Conservation (phyloP, 2,888 invertebrate genomes). For the Spisula subtruncata region DNA sequence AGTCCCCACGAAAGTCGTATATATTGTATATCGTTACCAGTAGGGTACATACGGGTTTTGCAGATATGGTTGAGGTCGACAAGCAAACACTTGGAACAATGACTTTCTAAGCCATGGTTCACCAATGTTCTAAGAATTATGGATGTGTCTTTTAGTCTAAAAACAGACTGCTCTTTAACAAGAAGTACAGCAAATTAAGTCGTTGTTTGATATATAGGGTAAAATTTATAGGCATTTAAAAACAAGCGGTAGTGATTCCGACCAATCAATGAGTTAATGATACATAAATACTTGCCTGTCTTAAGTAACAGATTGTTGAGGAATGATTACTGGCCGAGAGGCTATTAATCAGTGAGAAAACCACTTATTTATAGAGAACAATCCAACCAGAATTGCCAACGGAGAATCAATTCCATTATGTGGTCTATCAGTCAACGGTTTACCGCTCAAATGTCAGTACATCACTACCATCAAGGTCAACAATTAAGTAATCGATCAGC, state of each 20-base stretch:
- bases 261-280: not conserved
- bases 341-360: slow-evolving; percentile 15
- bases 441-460: not conserved
- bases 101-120: too few relatives aligned
- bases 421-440: not conserved
- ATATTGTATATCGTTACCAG: too few relatives aligned
- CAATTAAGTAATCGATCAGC: not conserved
- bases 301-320: slow-evolving; percentile 8
- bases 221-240: not conserved
- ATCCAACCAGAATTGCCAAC: slow-evolving; percentile 20
- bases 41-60: too few relatives aligned
- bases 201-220: not conserved
- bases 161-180: too few relatives aligned
- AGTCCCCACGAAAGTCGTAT: too few relatives aligned
- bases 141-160: too few relatives aligned
- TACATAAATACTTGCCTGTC: slow-evolving; percentile 10
- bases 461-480: not conserved
- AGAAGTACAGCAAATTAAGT: too few relatives aligned
- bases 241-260: not conserved
- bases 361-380: slow-evolving; percentile 8
- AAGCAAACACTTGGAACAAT: not conserved
- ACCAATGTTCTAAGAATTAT: too few relatives aligned
- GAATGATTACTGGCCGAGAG: not conserved
- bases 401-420: slow-evolving; percentile 26
- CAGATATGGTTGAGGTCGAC: not conserved